Evolutionary conservation across 1,140 invertebrate species (phyloP).

Genomic region (Whitmania pigra): DNA sequence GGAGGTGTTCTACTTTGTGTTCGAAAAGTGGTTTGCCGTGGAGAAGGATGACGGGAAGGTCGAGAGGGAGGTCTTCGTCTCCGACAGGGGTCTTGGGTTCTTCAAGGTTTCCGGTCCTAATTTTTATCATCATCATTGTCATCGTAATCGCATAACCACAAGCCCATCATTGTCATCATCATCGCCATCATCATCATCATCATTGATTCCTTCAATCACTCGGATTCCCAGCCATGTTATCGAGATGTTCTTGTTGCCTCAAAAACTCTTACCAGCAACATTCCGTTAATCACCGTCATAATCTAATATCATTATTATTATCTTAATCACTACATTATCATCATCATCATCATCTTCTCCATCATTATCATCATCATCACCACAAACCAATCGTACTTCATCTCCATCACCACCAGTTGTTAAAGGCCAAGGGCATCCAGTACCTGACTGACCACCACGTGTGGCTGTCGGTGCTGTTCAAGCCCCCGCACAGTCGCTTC

Average conservation of each 20-base stretch:
- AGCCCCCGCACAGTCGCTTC: constrained; percentile 39
- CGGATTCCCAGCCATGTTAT: too few species aligned
- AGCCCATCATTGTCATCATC: too few species aligned
- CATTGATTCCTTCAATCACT: too few species aligned
- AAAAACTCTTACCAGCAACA: too few species aligned
- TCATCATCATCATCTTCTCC: neutral
- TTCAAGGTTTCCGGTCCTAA: constrained; percentile 29
- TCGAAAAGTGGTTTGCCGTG: constrained; percentile 41
- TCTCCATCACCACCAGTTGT: constrained; percentile 28
- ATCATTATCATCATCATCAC: neutral
- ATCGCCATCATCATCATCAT: too few species aligned
- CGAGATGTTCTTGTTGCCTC: too few species aligned
- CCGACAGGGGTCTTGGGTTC: constrained; percentile 36
- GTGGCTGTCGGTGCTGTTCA: constrained; percentile 36
- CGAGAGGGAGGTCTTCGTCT: constrained; percentile 38
- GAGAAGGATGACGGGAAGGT: constrained; percentile 42
- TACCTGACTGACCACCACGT: constrained; percentile 40
- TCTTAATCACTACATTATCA: too few species aligned
- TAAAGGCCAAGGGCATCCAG: constrained; percentile 35
- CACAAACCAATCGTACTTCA: too few species aligned
- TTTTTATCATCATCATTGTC: neutral
- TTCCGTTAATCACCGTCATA: too few species aligned
- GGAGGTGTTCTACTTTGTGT: constrained; percentile 37
- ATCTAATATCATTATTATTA: too few species aligned
- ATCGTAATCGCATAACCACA: too few species aligned